Base-by-base conservation (phyloP, 2,888 invertebrate species). In the Parapristionchus giblindavisi region DNA sequence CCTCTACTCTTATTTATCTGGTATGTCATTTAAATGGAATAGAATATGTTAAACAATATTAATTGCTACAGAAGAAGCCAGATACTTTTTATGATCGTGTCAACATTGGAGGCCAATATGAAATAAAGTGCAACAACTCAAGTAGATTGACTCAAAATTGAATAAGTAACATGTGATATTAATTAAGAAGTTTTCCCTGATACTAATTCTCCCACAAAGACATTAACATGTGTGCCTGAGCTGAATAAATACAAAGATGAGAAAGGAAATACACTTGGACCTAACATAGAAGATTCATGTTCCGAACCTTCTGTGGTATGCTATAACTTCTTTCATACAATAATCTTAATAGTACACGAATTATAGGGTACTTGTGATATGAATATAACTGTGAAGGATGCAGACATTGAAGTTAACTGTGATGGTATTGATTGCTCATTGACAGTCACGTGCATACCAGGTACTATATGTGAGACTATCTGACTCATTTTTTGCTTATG, bases 101-200 rank as follows among this genome's bases (percentile, higher is more conserved):
- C 34, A 58, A 58, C 34, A 58, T 34, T n/a, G 58, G 58, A 5
- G 58, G 58, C 17, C 32, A 58, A 58, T 58, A 58, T 36, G 58
- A 58, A 32, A 36, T 58, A 21, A 58, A 58, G 58, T 58, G 58
- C 58, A 58, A 58, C 14, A 21, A 11, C 14, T 29, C 58, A 58
- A n/a, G 58, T 58, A 5, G 27, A 21, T 58, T n/a, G 17, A 17
- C 17, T 14, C 43, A 43, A 17, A 14, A 14, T 17, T 14, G 43
- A 43, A 14, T 43, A 14, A 43, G 17, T 14, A 14, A 14, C 8
- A 14, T 58, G 21, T 36, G 2, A 21, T 1, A 11, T 14, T 58
- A 6, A 32, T 34, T 32, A 27, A 3, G 2, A 11, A 21, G 58
- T 58, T n/a, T 58, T 58, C 32, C 58, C 58, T 27, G 58, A 58